A percentile compares a stretch with the other conserved stretches of the same genome.
Evolutionary conservation across 2,888 invertebrate species (phyloP).

Genomic region (Polylopha cassiicola): DNA sequence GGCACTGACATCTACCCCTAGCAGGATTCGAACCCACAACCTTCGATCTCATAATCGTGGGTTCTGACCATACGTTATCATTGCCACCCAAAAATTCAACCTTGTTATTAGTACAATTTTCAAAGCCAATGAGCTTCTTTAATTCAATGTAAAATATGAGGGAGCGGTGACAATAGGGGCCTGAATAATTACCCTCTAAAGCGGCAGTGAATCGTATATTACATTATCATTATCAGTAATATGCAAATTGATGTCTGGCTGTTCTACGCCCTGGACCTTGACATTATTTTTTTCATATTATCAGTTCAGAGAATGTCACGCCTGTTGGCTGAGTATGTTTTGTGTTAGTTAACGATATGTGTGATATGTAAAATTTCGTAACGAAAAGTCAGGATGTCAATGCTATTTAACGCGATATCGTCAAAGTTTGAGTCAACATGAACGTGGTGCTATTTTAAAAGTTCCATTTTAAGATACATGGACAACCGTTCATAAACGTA

Average conservation of each 20-base stretch:
- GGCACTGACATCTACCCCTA: no score
- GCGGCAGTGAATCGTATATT: constrained; percentile 29
- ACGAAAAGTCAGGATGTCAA: constrained; percentile 7
- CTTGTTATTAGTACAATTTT: no score
- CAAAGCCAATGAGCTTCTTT: constrained; percentile 21
- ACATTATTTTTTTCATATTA: constrained; percentile 52
- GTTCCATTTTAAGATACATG: no score
- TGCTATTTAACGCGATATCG: no score
- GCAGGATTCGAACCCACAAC: no score
- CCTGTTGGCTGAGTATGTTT: constrained; percentile 16
- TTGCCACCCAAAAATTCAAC: no score
- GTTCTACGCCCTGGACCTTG: constrained; percentile 42
- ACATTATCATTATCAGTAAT: constrained; percentile 43
- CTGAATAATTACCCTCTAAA: constrained; percentile 33
- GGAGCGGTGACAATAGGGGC: constrained; percentile 34
- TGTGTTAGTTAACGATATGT: constrained; percentile 14
- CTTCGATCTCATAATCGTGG: no score
- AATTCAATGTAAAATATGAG: constrained; percentile 24
- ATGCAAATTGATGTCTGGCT: constrained; percentile 43
- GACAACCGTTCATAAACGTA: no score
- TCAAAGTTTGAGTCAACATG: no score
- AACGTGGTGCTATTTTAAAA: no score
- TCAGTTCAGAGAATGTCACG: constrained; percentile 34
- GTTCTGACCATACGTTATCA: no score
- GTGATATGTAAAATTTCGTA: constrained; percentile 19